Conservation (phyloP, 2,113 vertebrate species). For the Pantherophis guttatus region DNA sequence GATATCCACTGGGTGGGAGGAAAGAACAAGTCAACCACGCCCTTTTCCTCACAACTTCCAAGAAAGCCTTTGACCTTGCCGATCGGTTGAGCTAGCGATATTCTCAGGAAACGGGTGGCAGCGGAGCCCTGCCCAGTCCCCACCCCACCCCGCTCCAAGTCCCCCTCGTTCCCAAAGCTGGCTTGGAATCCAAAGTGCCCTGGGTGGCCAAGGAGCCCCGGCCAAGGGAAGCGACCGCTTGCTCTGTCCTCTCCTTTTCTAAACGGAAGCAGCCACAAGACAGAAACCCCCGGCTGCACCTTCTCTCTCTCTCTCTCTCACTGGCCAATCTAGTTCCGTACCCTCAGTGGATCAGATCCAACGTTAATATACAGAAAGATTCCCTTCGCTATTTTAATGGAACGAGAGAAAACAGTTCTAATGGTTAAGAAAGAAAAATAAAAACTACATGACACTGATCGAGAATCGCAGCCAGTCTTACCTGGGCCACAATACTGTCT, state of each 20-base stretch:
- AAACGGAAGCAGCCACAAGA: background rate
- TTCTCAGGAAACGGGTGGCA: background rate
- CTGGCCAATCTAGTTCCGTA: background rate
- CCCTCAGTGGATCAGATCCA: background rate
- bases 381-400: background rate
- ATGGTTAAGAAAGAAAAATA: background rate
- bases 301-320: background rate
- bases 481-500: background rate
- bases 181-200: background rate
- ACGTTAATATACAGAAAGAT: background rate
- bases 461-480: background rate
- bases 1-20: conserved; percentile 81
- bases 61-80: background rate
- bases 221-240: background rate
- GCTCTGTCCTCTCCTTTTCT: background rate
- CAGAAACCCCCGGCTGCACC: background rate
- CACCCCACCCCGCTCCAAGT: background rate
- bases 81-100: background rate
- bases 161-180: background rate
- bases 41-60: rapidly evolving
- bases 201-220: background rate
- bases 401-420: background rate
- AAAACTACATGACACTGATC: background rate
- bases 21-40: conserved; percentile 21
- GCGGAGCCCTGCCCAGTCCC: background rate